Base-by-base conservation (phyloP, 1,140 invertebrate genomes). In the Leptopilina clavipes region DNA sequence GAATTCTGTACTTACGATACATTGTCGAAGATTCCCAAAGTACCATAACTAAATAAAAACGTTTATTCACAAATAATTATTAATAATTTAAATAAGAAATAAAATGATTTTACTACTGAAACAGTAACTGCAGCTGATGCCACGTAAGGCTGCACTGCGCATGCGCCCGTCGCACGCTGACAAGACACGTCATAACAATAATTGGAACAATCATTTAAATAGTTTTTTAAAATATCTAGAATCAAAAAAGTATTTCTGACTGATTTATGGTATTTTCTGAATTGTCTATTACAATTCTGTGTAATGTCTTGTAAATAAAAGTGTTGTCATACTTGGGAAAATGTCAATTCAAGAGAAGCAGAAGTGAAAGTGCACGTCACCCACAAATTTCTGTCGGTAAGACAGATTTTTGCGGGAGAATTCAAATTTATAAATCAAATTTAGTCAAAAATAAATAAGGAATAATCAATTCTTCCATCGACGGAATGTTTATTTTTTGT, bases 91-190 rank as follows among this genome's bases (percentile, higher is more conserved):
- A 86, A 78, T 77, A 73, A 87, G 75, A 84, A 87, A 83, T 85
- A 89, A 86, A 86, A 86, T 85, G 86, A 86, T 88, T 82, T 87
- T 40, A 81, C 83, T 14, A 11, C 22, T 84, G 81, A 82, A 85
- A 86, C 77, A 84, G 83, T 81, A 79, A 86, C 81, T 85, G 82
- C 82, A 87, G 85, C 85, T 83, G 89, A 85, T 92, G 92, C 92
- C 92, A 93, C 92, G 92, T 93, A 93, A 93, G 91, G 92, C 86
- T 83, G 84, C 82, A 91, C 82, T 88, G 88, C 92, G 91, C 92
- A 92, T 90, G 91, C 89, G 88, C 83, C 40, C 25, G 56, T 37
- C 72, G 76, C 86, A 86, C 81, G 81, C 75, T 84, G 81, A 82
- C 83, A 70, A 73, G 85, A 89, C 86, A 88, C 87, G 86, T 88